phyloP scores from a whole-genome alignment of 2,888 invertebrate species.

The Aphidoletes aphidimyza region DNA sequence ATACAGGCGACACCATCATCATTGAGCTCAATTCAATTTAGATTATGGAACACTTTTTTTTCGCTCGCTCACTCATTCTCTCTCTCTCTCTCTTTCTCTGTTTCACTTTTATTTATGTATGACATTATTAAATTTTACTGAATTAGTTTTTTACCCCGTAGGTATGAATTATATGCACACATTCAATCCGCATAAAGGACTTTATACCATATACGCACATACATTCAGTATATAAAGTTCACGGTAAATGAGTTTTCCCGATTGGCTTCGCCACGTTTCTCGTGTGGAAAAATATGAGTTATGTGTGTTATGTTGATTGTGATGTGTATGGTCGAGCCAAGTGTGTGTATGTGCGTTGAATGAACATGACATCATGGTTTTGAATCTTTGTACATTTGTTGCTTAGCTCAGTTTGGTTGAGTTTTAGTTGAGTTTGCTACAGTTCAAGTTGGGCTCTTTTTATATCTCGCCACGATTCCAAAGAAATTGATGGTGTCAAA shows the following conservation, averaged over 20 bases:
- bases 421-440: too few relatives aligned
- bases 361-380: neutral
- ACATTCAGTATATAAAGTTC: neutral
- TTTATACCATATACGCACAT: neutral
- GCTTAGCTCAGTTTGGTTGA: too few relatives aligned
- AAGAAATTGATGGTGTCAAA: too few relatives aligned
- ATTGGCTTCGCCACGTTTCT: neutral
- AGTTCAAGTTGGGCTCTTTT: too few relatives aligned
- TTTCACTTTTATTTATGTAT: conserved; percentile 24
- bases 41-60: conserved; percentile 2
- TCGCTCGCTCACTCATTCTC: neutral
- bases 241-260: conserved; percentile 6
- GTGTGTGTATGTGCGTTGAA: too few relatives aligned
- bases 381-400: neutral
- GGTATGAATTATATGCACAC: conserved; percentile 33
- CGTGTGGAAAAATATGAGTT: neutral
- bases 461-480: too few relatives aligned
- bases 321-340: neutral
- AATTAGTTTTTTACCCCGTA: neutral
- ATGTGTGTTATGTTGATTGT: neutral
- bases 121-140: conserved; percentile 40
- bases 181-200: neutral
- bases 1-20: neutral
- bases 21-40: conserved; percentile 33
- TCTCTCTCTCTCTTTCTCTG: neutral